Evolutionary conservation across 2,113 vertebrate species (phyloP), one percentile per base, ranked within the genome.

Genomic region (Onychostoma macrolepis): DNA sequence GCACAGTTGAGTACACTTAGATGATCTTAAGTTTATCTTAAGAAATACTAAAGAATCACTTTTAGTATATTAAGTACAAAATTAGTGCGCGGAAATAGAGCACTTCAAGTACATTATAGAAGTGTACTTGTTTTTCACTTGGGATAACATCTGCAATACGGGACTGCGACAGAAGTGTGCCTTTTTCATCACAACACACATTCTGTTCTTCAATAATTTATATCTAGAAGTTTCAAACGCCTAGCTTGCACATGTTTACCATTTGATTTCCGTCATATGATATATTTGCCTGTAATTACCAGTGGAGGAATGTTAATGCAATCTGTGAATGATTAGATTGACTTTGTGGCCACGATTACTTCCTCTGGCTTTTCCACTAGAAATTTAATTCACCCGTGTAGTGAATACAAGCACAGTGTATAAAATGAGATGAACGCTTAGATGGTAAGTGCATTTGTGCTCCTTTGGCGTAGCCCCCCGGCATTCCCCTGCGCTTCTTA

Each of bases 241-340:
- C 33, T 21, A 10, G 15, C 19, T 67, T 13, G 50, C 69, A 43
- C 74, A 41, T 53, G 80, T 79, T 86, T 87, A 69, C 87, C 53
- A 61, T 83, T 89, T 87, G 89, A 84, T 76, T 88, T 61, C 36
- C 30, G 58, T 89, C 88, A 88, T 84, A 87, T 91, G 86, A 86
- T 88, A 85, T 36, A 83, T 86, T 90, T 77, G 33, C 75, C 65
- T 84, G 82, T 89, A 91, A 91, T 93, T 92, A 90, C 53, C 33
- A 76, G 80, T 65, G 71, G 90, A 83, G 80, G 78, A 89, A 91
- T 92, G 85, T 85, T 90, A 91, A 92, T 92, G 90, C 80, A 90
- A 91, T 93, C 79, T 87, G 81, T 77, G 71, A 89, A 78, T 79
- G 72, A 88, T 87, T 43, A 13, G 81, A 89, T 86, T 88, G 84